Evolutionary conservation across 37 sponge, comb jelly and placozoan genomes (phyloP).

Genomic region (Cliona cf. orientalis): DNA sequence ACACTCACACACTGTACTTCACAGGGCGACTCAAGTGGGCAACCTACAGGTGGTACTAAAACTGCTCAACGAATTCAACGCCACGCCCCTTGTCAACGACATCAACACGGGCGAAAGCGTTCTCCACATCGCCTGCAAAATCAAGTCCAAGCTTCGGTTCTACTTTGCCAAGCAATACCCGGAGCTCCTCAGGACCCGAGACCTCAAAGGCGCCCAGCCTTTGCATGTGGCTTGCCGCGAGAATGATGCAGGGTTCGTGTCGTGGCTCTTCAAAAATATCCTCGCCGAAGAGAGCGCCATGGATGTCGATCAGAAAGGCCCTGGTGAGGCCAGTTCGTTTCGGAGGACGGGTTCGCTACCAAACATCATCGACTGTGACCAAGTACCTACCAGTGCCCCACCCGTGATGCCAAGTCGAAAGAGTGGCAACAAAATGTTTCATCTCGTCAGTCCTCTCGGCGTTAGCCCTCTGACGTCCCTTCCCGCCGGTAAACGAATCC

Average conservation of each 20-base stretch:
- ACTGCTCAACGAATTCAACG: conserved; percentile 39
- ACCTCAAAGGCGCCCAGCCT: conserved; percentile 33
- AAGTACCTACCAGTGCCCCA: background rate
- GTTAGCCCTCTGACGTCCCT: background rate
- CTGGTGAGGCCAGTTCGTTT: background rate
- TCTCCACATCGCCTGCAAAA: conserved; percentile 72
- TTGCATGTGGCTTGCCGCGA: conserved; percentile 63
- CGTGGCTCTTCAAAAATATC: conserved; percentile 65
- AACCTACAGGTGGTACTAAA: conserved; percentile 37
- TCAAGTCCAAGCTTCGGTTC: conserved; percentile 49
- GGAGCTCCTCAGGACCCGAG: conserved; percentile 38
- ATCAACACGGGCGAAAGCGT: conserved; percentile 22
- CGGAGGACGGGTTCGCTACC: conserved; percentile 7
- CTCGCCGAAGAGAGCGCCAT: background rate
- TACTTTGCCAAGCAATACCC: conserved; percentile 46
- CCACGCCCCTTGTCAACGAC: conserved; percentile 36
- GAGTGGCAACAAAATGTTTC: background rate
- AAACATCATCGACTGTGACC: background rate
- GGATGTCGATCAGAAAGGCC: background rate
- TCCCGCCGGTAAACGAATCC: background rate
- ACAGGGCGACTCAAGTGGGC: conserved; percentile 56
- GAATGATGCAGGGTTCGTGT: conserved; percentile 61
- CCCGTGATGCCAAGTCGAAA: background rate
- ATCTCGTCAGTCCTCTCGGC: background rate
- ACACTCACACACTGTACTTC: no score